Evolutionary conservation across 2,113 vertebrate genomes (phyloP), one percentile per base, ranked within the genome.

Genomic region (Sciurus niger): DNA sequence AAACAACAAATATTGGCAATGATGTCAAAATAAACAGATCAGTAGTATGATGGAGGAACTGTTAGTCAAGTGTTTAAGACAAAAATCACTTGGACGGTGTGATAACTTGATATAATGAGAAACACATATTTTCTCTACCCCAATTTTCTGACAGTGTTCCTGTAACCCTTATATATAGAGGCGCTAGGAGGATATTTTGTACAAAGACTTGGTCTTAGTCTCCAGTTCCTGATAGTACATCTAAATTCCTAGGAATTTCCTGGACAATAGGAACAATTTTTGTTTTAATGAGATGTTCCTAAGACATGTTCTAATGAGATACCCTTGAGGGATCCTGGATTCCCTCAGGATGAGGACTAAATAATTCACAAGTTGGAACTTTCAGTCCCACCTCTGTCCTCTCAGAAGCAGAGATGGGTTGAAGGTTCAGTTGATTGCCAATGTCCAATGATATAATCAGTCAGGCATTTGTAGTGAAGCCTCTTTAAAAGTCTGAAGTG

Each of bases 1-100:
- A 67, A 86, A 65, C 48, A 93, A 55, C 67, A 94, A 88, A 46
- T 58, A 89, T 11, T 83, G 24, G 2, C 48, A 91, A 96, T 7
- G 18, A 1, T 84, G 34, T 77, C 6, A 28, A 84, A 55, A 77
- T 1, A 82, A 90, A 11, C 5, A 78, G 8, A 67, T 83, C 25
- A 32, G 2, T 22, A 84, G 40, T 74, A 2, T 76, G 8, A 60
- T 43, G 2, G 79, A 84, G 48, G 55, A 87, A 94, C 34, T 24
- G 2, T 20, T 72, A 46, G 55, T 91, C 32, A 84, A 63, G 14
- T 84, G 25, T 43, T 30, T 90, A 65, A 79, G 25, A 63, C 12
- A 74, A 10, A 74, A 90, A 63, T 24, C 4, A 95, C 2, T 76
- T 58, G 13, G 8, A 68, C 37, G 76, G 18, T 34, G 3, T 68